phyloP scores from a whole-genome alignment of 2,797 vertebrate species.

The Rhinogobio ventralis region DNA sequence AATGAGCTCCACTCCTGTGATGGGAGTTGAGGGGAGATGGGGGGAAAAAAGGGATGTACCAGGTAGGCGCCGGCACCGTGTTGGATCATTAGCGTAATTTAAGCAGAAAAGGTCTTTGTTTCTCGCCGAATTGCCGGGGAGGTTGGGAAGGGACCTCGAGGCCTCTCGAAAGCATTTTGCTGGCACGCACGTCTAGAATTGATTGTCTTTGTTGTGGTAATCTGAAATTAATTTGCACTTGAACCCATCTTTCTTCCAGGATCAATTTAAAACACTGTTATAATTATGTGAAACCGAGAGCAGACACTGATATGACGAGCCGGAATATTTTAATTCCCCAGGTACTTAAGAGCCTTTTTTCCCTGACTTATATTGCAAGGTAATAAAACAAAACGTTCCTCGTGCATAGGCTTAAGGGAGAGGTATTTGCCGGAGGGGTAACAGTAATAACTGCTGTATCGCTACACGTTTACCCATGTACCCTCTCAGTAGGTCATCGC shows the following conservation, averaged over 20 bases:
- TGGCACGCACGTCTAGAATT: constrained; percentile 88
- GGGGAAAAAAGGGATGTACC: constrained; percentile 60
- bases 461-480: constrained; percentile 89
- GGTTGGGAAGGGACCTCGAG: constrained; percentile 83
- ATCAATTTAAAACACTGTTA: constrained; percentile 94
- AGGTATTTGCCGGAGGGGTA: constrained; percentile 96
- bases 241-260: constrained; percentile 98
- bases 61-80: constrained; percentile 78
- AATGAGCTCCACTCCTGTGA: constrained; percentile 75
- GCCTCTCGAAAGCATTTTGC: constrained; percentile 90
- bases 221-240: constrained; percentile 99
- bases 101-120: constrained; percentile 86
- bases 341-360: constrained; percentile 82
- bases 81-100: constrained; percentile 89
- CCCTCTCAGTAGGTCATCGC: constrained; percentile 89
- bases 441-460: constrained; percentile 91
- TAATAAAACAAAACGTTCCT: constrained; percentile 96
- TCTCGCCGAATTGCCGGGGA: constrained; percentile 77
- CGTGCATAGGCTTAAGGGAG: constrained; percentile 88
- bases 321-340: constrained; percentile 93
- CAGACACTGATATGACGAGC: constrained; percentile 90
- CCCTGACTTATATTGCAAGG: constrained; percentile 91
- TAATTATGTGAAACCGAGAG: constrained; percentile 93
- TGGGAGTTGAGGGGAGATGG: constrained; percentile 50
- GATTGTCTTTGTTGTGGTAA: constrained; percentile 99